Evolutionary conservation across 2,113 vertebrate genomes (phyloP).

Genomic region (Cynocephalus volans): DNA sequence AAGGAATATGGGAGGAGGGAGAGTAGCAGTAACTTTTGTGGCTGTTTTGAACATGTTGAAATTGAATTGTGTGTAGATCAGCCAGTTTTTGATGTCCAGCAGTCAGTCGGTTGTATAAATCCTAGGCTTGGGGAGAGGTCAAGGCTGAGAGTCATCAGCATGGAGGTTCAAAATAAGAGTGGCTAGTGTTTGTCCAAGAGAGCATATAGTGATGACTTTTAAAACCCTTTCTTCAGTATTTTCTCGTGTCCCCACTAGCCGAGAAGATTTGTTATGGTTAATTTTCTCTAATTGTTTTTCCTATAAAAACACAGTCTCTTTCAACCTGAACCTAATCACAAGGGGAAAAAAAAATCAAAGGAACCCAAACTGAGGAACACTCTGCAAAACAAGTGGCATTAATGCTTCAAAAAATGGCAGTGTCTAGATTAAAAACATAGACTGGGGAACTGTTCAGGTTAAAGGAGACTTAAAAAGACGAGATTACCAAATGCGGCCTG

Average conservation of each 20-base stretch:
- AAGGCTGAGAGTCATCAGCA: background rate
- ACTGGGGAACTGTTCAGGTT: background rate
- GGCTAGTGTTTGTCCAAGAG: background rate
- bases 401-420: constrained; percentile 39
- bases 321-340: constrained; percentile 30
- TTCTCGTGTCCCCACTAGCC: background rate
- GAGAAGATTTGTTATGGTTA: constrained; percentile 26
- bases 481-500: background rate
- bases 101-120: background rate
- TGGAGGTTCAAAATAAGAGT: background rate
- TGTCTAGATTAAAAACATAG: constrained; percentile 28
- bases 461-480: constrained; percentile 3
- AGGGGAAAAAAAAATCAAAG: background rate
- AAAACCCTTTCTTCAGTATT: constrained; percentile 4
- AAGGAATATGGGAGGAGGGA: background rate
- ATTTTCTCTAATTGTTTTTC: background rate
- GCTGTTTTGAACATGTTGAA: background rate
- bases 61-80: constrained; percentile 31
- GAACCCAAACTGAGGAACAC: background rate
- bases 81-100: constrained; percentile 23
- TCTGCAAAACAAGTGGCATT: constrained; percentile 22
- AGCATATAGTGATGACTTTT: background rate
- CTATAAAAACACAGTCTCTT: background rate
- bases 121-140: background rate
- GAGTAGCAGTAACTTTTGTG: constrained; percentile 25